These are phyloP conservation scores for Polydrusus cervinus DNA, from an alignment of 2,888 invertebrate genomes.

Conservation along the genomic window DNA sequence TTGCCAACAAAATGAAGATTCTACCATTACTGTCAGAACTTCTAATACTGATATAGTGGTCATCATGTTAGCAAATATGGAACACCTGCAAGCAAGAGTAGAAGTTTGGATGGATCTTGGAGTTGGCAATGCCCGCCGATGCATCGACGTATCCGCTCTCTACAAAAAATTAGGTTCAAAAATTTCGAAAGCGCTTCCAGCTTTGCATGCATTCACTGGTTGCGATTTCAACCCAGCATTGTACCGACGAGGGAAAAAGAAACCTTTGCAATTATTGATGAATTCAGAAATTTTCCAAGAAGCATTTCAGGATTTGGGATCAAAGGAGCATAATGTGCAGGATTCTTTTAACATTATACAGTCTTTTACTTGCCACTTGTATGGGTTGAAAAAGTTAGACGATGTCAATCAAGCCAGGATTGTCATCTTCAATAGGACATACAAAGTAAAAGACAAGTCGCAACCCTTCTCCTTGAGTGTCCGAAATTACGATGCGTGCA, in stretches of 20 bases:
- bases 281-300: not conserved
- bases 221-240: too few relatives aligned
- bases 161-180: slow-evolving; percentile 56
- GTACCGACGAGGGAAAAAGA: slow-evolving; percentile 3
- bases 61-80: slow-evolving; percentile 57
- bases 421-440: slow-evolving; percentile 12
- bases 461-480: not conserved
- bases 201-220: slow-evolving; percentile 62
- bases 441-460: not conserved
- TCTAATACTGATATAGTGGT: slow-evolving; percentile 59
- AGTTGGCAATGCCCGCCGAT: slow-evolving; percentile 56
- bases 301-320: not conserved
- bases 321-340: not conserved
- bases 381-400: not conserved
- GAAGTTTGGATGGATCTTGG: slow-evolving; percentile 55
- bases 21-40: slow-evolving; percentile 53
- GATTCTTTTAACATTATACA: not conserved
- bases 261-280: not conserved
- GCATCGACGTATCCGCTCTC: slow-evolving; percentile 56
- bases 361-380: not conserved
- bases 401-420: not conserved
- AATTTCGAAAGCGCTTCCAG: slow-evolving; percentile 59
- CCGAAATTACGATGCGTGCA: slow-evolving; percentile 23
- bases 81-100: not conserved
- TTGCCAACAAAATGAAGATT: slow-evolving; percentile 42